Evolutionary conservation across 2,797 vertebrate genomes (phyloP).

Genomic region (Antennarius maculatus): DNA sequence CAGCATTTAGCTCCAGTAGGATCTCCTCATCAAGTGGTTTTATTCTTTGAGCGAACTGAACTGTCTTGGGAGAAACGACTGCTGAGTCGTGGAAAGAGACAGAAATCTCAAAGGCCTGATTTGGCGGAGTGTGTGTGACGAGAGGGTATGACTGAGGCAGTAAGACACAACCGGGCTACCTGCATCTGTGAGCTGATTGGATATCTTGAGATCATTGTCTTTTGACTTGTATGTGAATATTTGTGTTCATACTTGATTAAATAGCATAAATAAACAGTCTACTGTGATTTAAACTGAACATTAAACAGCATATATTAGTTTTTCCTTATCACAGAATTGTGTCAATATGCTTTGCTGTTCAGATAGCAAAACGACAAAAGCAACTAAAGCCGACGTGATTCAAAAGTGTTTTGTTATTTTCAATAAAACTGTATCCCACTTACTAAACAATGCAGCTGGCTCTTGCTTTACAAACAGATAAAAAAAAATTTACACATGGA

Average conservation of each 20-base stretch:
- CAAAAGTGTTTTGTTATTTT: slow-evolving; percentile 18
- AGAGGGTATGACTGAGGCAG: not conserved
- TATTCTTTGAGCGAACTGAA: slow-evolving; percentile 34
- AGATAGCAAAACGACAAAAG: not conserved
- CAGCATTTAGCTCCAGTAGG: slow-evolving; percentile 24
- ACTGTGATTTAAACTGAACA: too few relatives aligned
- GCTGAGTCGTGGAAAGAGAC: slow-evolving; percentile 58
- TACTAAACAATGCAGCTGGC: too few relatives aligned
- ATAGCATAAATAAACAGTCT: too few relatives aligned
- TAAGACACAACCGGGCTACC: slow-evolving; percentile 24
- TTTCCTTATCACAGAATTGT: slow-evolving; percentile 17
- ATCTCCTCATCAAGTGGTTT: slow-evolving; percentile 46
- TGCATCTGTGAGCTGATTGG: slow-evolving; percentile 30
- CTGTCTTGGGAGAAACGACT: slow-evolving; percentile 49
- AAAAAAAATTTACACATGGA: too few relatives aligned
- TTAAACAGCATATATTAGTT: slow-evolving; percentile 4
- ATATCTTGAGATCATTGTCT: slow-evolving; percentile 27
- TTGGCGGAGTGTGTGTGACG: slow-evolving; percentile 19
- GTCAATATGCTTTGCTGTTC: slow-evolving; percentile 18
- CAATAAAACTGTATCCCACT: slow-evolving; percentile 18
- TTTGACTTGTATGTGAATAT: slow-evolving; percentile 12
- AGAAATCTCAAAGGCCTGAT: slow-evolving; percentile 50
- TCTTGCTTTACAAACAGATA: slow-evolving; percentile 15
- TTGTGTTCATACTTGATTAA: slow-evolving; percentile 8
- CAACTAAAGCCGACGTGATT: slow-evolving; percentile 6